These are phyloP conservation scores for Enteromius treurensis DNA, from an alignment of 2,797 vertebrate species.

Conservation along the genomic window DNA sequence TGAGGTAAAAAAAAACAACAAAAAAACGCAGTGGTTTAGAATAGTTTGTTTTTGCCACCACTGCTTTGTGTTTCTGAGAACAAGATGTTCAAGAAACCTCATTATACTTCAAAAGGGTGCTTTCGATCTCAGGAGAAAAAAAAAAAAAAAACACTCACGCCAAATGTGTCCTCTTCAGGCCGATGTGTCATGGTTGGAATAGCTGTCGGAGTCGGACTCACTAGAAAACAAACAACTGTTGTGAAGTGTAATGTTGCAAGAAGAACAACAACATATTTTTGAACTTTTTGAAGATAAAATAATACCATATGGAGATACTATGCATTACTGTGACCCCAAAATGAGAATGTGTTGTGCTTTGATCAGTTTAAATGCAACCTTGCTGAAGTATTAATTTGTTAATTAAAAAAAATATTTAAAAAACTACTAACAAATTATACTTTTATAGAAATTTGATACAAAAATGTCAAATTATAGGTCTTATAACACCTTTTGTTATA, in stretches of 20 bases:
- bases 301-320: not conserved
- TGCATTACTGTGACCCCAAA: not conserved
- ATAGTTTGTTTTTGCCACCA: conserved; percentile 29
- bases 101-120: not conserved
- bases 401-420: not conserved
- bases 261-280: not conserved
- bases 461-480: not conserved
- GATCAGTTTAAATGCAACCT: not conserved
- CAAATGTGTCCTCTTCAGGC: conserved; percentile 89
- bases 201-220: conserved; percentile 82
- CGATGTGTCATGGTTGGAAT: conserved; percentile 86
- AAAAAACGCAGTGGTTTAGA: conserved; percentile 27
- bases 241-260: not conserved
- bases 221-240: conserved; percentile 56
- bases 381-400: not conserved
- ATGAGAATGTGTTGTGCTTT: not conserved
- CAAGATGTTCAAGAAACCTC: conserved; percentile 2
- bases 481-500: too few relatives aligned
- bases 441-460: not conserved
- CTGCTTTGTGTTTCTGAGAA: not conserved
- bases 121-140: conserved; percentile 1
- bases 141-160: conserved; percentile 81
- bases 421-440: not conserved
- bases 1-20: not conserved
- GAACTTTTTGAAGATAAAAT: not conserved